These are phyloP conservation scores for Drosophila affinis DNA, from an alignment of 2,888 invertebrate species.

Conservation along the genomic window DNA sequence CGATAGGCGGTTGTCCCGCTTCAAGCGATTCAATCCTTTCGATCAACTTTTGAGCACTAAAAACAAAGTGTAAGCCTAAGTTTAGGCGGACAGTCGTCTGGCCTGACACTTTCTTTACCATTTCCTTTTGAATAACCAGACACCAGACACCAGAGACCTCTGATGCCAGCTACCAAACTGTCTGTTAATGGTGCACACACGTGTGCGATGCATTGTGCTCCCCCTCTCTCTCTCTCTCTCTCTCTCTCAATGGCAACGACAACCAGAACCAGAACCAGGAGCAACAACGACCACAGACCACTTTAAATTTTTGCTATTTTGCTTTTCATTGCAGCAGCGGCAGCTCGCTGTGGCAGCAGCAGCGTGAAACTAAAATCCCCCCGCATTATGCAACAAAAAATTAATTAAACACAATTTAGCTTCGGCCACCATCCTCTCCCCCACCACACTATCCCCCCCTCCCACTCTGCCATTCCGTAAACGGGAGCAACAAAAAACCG, in stretches of 20 bases:
- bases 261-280: constrained; percentile 3
- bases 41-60: too few species aligned
- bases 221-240: constrained; percentile 11
- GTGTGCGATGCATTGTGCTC: constrained; percentile 51
- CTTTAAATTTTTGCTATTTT: constrained; percentile 46
- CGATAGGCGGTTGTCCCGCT: too few species aligned
- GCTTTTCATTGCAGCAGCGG: constrained; percentile 32
- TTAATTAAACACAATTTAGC: constrained; percentile 76
- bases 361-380: constrained; percentile 58
- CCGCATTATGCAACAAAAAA: constrained; percentile 76
- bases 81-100: too few species aligned
- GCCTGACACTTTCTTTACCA: too few species aligned
- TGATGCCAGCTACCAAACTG: background rate
- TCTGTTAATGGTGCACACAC: constrained; percentile 44
- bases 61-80: too few species aligned
- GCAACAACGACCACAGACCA: constrained; percentile 46
- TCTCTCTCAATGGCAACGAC: constrained; percentile 18
- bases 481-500: constrained; percentile 58
- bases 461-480: constrained; percentile 12
- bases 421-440: constrained; percentile 45
- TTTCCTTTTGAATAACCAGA: too few species aligned
- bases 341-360: constrained; percentile 27
- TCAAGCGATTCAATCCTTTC: too few species aligned
- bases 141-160: background rate
- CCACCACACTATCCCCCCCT: background rate